Base-by-base conservation (phyloP, 2,888 invertebrate genomes). In the Eumerus sabulonum region DNA sequence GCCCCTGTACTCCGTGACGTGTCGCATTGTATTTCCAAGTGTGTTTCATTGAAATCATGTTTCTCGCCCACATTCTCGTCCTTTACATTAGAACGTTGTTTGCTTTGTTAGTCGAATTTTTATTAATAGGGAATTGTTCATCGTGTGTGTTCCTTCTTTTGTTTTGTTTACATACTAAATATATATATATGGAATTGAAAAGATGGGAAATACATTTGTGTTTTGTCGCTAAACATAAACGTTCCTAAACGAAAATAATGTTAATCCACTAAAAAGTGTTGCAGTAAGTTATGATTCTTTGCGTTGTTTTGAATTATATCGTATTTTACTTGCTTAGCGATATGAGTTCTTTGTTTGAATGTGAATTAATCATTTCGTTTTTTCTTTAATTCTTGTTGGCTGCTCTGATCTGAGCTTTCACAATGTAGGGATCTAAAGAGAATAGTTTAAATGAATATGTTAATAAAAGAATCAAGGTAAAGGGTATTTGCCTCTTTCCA, bases 371-470 rank as follows among this genome's bases (percentile, higher is more conserved):
- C 88, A 84, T 85, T 87, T 83, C 88, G 86, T 82, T 87, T 84
- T 81, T 89, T 89, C 83, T 89, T 89, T 14, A 85, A 77, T 82
- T 88, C 88, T 44, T 88, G 88, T 81, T 88, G 87, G 82, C 85
- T 86, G 73, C 83, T 84, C 70, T 84, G 84, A 13, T 79, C 74
- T 67, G 83, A 84, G 60, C 83, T 83, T 76, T 84, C 84, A 45
- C 84, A 83, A 62, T 84, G 81, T 57, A 85, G 48, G 51, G 84
- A 84, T 81, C 84, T 85, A 35, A 40, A 9, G 9, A 1, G 9
- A 51, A 45, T 9, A 38, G 35, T 14, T 40, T n/a, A 40, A 40
- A 40, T 9, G 11, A 36, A 36, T 36, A 36, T 9, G 11, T 27
- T 27, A 27, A 27, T 4, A 27, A 27, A 27, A 27, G 3, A 7